Conservation (phyloP, 2,888 invertebrate genomes). For the Argyresthia albistria region DNA sequence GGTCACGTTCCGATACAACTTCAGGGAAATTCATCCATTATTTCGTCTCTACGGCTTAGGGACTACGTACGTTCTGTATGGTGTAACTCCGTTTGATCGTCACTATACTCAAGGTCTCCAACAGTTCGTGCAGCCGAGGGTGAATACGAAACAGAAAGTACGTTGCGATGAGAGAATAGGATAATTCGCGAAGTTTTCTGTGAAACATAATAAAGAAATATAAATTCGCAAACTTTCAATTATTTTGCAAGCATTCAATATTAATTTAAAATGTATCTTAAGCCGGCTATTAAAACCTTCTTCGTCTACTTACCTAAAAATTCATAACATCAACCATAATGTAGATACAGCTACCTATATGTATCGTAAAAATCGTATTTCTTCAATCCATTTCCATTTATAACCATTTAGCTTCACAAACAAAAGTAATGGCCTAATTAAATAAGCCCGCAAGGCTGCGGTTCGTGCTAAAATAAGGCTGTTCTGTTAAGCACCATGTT, state of each 20-base stretch:
- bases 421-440: constrained; percentile 59
- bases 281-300: too few species aligned
- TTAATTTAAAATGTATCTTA: too few species aligned
- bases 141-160: not conserved
- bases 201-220: not conserved
- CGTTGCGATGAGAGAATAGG: not conserved
- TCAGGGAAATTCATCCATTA: too few species aligned
- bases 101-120: too few species aligned
- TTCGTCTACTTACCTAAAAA: not conserved
- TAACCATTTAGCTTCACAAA: constrained; percentile 26
- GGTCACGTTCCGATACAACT: too few species aligned
- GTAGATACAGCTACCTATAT: too few species aligned
- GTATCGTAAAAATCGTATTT: not conserved
- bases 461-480: constrained; percentile 31
- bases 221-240: too few species aligned
- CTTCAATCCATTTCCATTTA: not conserved
- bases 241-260: too few species aligned
- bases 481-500: constrained; percentile 34
- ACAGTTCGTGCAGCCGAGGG: too few species aligned
- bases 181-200: not conserved
- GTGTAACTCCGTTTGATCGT: too few species aligned
- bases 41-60: too few species aligned
- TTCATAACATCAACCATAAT: not conserved
- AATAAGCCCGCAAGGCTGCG: constrained; percentile 30
- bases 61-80: too few species aligned